Percentiles rank a stretch among this genome's conserved stretches.
These are phyloP conservation scores for Ectemnius lituratus DNA, from an alignment of 2,888 invertebrate species.

Conservation along the genomic window DNA sequence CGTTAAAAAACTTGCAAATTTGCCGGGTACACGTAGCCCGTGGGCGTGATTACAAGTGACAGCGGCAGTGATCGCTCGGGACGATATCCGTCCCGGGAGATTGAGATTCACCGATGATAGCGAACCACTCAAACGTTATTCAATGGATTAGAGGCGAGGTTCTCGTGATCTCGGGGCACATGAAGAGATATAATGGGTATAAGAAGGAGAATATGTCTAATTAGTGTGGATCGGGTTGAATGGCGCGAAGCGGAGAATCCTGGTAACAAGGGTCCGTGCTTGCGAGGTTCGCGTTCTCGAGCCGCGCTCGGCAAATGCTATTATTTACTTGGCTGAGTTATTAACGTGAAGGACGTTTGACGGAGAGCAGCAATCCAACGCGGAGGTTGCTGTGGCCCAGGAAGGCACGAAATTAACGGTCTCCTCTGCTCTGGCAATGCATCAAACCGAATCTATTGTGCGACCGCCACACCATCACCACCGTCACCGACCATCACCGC, in stretches of 20 bases:
- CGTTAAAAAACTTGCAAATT: background rate
- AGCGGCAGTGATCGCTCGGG: too few species aligned
- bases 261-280: too few species aligned
- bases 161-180: too few species aligned
- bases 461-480: slow-evolving; percentile 53
- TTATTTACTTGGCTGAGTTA: slow-evolving; percentile 61
- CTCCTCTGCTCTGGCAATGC: slow-evolving; percentile 60
- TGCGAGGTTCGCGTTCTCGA: slow-evolving; percentile 10
- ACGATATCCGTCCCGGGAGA: too few species aligned
- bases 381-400: slow-evolving; percentile 56
- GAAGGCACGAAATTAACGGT: slow-evolving; percentile 70
- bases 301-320: slow-evolving; percentile 44
- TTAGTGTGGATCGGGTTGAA: too few species aligned
- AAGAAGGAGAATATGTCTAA: too few species aligned
- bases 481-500: slow-evolving; percentile 50
- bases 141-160: too few species aligned
- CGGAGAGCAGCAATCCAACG: slow-evolving; percentile 51
- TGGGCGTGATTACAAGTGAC: too few species aligned
- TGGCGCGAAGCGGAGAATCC: too few species aligned
- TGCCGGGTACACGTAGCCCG: background rate
- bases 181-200: too few species aligned
- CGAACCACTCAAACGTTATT: too few species aligned
- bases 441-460: slow-evolving; percentile 72
- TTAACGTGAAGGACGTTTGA: slow-evolving; percentile 57
- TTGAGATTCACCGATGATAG: too few species aligned